Evolutionary conservation across 2,797 vertebrate genomes (phyloP), one percentile per base, ranked within the genome.

Genomic region (Arnoldichthys spilopterus): DNA sequence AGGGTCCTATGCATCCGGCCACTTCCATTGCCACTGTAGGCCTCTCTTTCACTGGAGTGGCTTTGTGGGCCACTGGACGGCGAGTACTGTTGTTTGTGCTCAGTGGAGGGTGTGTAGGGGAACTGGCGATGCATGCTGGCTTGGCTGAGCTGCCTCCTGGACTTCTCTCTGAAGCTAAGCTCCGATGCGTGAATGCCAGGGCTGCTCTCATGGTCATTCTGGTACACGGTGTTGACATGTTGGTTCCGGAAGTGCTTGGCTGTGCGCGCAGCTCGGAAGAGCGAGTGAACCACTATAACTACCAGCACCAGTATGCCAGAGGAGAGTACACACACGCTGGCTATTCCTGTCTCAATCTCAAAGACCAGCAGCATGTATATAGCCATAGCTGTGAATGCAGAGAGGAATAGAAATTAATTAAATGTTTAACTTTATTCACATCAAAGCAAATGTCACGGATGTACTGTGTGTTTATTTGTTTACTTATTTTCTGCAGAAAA

Each of bases 291-390:
- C 74, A 95, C 89, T 0, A 90, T 82, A 0, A 95, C 30, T 26
- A 97, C 84, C 76, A 98, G 89, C 26, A 95, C 83, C 0, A 97
- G 74, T 16, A 96, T 88, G 0, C 96, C 96, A 0, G 94, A 94
- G 59, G 93, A 92, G 0, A 98, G 94, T 16, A 98, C 89, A 2
- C 95, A 95, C 1, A 96, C 93, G 0, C 95, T 89, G 24, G 96
- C 93, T 0, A 96, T 94, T 0, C 92, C 97, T 0, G 95, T 94
- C 87, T 95, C 94, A 0, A 89, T 87, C 78, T 96, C 93, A 20
- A 98, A 96, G 66, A 94, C 91, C 85, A 98, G 90, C 79, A 97
- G 89, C 93, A 95, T 92, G 34, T 95, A 96, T 77, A 98, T 93
- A 75, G 95, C 95, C 72, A 99, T 92, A 0, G 96, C 98, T 99